Conservation (phyloP, 2,113 vertebrate species). For the Pan troglodytes region DNA sequence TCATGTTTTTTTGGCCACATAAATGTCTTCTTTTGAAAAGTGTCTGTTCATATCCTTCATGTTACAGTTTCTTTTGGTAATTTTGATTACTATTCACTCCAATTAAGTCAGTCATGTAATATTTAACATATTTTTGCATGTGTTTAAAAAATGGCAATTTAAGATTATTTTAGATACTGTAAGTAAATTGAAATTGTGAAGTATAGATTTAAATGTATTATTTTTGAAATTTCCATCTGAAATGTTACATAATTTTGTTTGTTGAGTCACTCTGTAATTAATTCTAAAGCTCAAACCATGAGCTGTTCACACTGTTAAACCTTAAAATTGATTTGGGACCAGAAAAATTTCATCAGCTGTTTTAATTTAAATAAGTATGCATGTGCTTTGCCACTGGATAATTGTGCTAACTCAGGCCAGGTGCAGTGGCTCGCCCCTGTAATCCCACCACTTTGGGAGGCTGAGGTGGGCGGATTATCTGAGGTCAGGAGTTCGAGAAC, state of each 20-base stretch:
- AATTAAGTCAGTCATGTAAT: slow-evolving; percentile 26
- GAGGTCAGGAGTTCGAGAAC: no score
- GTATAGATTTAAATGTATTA: slow-evolving; percentile 7
- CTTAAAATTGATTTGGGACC: slow-evolving; percentile 26
- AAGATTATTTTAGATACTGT: neutral
- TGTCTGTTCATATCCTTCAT: neutral
- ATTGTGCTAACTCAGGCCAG: neutral
- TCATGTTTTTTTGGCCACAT: no score
- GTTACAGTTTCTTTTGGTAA: neutral
- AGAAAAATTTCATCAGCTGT: neutral
- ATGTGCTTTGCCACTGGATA: neutral
- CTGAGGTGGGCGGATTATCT: no score
- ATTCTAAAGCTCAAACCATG: slow-evolving; percentile 7
- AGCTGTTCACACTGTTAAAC: slow-evolving; percentile 41
- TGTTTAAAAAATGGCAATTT: slow-evolving; percentile 1
- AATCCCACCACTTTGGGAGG: no score
- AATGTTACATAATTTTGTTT: slow-evolving; percentile 38
- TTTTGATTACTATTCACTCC: neutral
- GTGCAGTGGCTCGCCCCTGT: no score
- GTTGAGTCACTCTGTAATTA: slow-evolving; percentile 26
- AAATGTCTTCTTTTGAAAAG: no score
- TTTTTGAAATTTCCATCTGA: slow-evolving; percentile 49
- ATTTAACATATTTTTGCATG: slow-evolving; percentile 7
- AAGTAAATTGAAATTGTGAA: slow-evolving; percentile 45
- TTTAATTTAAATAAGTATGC: neutral